Percentiles rank a stretch among this genome's conserved stretches.
Conservation (phyloP, 1,140 invertebrate genomes). For the Drosophila lacertosa region DNA sequence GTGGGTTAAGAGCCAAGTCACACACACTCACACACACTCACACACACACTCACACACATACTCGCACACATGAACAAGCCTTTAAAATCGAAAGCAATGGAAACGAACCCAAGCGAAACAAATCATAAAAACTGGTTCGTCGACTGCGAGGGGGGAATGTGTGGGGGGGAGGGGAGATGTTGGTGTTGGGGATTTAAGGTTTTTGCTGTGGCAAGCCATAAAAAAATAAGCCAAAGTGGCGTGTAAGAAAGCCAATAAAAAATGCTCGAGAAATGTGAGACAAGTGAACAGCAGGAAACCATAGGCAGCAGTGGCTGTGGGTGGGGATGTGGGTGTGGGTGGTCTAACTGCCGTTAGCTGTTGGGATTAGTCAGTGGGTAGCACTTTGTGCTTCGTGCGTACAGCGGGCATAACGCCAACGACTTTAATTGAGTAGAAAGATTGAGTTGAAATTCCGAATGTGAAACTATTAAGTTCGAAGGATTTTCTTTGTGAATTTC, state of each 20-base stretch:
- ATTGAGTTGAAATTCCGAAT: conserved; percentile 22
- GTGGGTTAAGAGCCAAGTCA: background rate
- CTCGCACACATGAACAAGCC: conserved; percentile 33
- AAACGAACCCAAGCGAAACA: conserved; percentile 70
- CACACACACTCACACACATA: conserved; percentile 16
- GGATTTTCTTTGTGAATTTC: background rate
- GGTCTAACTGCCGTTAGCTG: conserved; percentile 30
- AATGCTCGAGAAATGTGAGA: conserved; percentile 33
- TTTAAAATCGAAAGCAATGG: conserved; percentile 66
- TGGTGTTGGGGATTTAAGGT: conserved; percentile 42
- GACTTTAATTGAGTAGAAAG: conserved; percentile 68
- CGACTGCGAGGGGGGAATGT: conserved; percentile 3
- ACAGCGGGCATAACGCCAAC: conserved; percentile 31
- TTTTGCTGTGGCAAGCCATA: conserved; percentile 59
- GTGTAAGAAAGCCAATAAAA: conserved; percentile 69
- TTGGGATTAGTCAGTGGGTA: conserved; percentile 58
- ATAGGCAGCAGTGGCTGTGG: conserved; percentile 25
- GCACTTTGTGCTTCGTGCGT: conserved; percentile 10
- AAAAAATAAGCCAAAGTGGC: conserved; percentile 48
- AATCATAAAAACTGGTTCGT: conserved; percentile 58
- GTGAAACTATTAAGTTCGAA: conserved; percentile 16
- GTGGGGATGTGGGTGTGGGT: background rate
- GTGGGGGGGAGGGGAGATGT: background rate
- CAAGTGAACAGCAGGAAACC: conserved; percentile 41
- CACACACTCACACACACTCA: conserved; percentile 7